Base-by-base conservation (phyloP, 2,888 invertebrate species). In the Alviniconcha strummeri region DNA sequence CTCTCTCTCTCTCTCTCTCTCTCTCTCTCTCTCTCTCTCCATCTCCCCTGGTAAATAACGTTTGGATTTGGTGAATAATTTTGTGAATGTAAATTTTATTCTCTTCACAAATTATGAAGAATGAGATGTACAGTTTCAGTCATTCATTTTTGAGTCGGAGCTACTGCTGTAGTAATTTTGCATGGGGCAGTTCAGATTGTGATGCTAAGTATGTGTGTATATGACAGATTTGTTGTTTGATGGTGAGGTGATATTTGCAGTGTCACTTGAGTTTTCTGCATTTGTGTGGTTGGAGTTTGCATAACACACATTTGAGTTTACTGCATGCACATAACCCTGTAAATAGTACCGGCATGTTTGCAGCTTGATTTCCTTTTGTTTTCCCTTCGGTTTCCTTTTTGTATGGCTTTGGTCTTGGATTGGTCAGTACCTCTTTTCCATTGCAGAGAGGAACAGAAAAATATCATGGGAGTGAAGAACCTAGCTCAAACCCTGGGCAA, bases 361-460 rank as follows among this genome's bases (percentile, higher is more conserved):
- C 36, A 36, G 36, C 13, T 60, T 69, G 69, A 64, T n/a, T 82
- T 77, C 55, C 69, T 72, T 75, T 77, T 83, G 80, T 69, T 80
- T 74, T 67, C 76, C n/a, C 69, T 71, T 71, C 76, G 74, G 81
- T 56, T 64, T 77, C 60, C 17, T 80, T 55, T 60, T 71, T 85
- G 82, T 84, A 80, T 81, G 54, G 82, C 76, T 71, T 71, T 75
- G 60, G 36, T 57, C 6, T 57, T 72, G 84, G 69, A 60, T 60
- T 60, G 60, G 60, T 60, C 60, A 60, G 13, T 8, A 60, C 13
- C 60, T 85, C 71, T 69, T 82, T 82, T 55, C 82, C 60, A n/a
- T 90, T 90, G 87, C 89, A 91, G 91, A 88, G 89, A 84, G 91
- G 90, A 36, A 90, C 90, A 57, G 91, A 90, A 82, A 90, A 91